Percentiles rank a stretch among this genome's conserved stretches.
Evolutionary conservation across 2,888 invertebrate genomes (phyloP).

Genomic region (Agrotis clavis): DNA sequence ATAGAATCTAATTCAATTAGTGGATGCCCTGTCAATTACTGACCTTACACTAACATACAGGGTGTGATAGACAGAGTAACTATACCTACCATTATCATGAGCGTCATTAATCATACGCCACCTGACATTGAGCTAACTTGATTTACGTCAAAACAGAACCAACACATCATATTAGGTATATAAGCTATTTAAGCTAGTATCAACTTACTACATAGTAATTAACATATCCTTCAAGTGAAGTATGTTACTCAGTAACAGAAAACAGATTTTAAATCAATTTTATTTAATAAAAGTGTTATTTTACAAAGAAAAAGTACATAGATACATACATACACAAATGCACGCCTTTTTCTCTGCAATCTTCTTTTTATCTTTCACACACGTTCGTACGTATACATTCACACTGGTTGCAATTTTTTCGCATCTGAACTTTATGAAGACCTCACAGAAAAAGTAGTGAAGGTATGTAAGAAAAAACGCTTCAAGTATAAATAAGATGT

Average conservation of each 20-base stretch:
- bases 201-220: conserved; percentile 10
- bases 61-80: conserved; percentile 43
- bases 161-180: background rate
- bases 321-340: too few species aligned
- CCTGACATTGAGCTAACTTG: conserved; percentile 63
- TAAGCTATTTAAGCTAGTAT: conserved; percentile 5
- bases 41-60: conserved; percentile 8
- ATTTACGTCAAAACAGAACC: conserved; percentile 53
- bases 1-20: background rate
- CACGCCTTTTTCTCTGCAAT: too few species aligned
- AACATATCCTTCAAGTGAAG: background rate
- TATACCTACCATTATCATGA: conserved; percentile 43
- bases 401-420: too few species aligned
- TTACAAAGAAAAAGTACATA: too few species aligned
- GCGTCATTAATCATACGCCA: conserved; percentile 60
- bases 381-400: too few species aligned
- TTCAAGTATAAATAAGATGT: too few species aligned
- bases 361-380: too few species aligned
- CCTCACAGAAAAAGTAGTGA: too few species aligned
- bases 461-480: too few species aligned
- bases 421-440: too few species aligned
- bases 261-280: background rate
- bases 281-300: too few species aligned
- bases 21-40: background rate
- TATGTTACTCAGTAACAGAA: background rate